These are phyloP conservation scores for Rallus limicola DNA, from an alignment of 2,113 vertebrate genomes.

Conservation along the genomic window DNA sequence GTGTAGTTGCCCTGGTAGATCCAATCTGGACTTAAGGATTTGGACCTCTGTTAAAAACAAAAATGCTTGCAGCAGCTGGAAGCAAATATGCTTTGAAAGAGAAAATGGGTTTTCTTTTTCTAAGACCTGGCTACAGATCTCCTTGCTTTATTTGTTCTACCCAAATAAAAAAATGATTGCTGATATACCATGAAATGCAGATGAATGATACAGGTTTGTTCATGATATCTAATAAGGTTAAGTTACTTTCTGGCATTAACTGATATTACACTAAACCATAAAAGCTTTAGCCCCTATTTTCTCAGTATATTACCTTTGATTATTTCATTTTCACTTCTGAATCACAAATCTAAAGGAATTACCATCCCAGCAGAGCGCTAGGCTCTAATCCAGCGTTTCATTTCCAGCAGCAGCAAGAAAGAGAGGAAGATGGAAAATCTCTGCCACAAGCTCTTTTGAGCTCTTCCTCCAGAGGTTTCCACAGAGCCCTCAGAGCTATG, in stretches of 20 bases:
- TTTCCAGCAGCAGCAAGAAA: background rate
- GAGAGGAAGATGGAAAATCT: background rate
- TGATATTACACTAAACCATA: background rate
- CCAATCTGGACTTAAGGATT: background rate
- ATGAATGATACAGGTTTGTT: background rate
- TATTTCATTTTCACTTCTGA: background rate
- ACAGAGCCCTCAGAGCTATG: background rate
- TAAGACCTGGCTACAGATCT: background rate
- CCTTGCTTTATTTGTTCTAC: background rate
- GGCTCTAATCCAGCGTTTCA: background rate
- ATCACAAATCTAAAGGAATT: background rate
- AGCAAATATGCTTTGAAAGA: background rate
- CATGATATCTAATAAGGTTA: background rate
- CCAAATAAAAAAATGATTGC: background rate
- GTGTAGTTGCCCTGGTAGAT: background rate
- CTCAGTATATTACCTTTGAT: background rate
- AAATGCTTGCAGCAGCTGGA: background rate
- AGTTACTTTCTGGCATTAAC: background rate
- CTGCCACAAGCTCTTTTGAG: background rate
- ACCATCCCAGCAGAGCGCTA: background rate
- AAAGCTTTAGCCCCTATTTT: background rate
- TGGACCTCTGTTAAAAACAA: background rate
- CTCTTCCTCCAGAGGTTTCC: background rate
- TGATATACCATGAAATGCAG: background rate
- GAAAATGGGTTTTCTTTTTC: background rate